These are phyloP conservation scores for Lasioglossum figueresi DNA, from an alignment of 2,888 invertebrate species.

Conservation along the genomic window DNA sequence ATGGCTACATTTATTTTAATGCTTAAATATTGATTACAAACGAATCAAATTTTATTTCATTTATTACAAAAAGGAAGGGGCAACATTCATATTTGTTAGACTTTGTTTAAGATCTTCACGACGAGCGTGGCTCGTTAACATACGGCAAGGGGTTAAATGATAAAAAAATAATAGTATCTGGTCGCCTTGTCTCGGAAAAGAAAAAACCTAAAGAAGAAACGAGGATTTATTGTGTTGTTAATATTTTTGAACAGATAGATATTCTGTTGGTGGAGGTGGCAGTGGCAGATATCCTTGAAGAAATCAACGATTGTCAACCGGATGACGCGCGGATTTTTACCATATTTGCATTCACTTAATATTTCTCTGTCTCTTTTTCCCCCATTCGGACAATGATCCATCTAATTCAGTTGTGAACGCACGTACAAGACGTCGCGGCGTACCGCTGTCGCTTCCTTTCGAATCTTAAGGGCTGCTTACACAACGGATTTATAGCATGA, in stretches of 20 bases:
- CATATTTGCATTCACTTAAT: conserved; percentile 64
- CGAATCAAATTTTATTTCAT: too few species aligned
- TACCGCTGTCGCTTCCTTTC: conserved; percentile 61
- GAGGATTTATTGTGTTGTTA: neutral
- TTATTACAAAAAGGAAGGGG: too few species aligned
- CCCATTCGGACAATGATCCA: conserved; percentile 64
- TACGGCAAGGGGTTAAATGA: too few species aligned
- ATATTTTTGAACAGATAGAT: neutral
- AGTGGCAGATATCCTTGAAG: conserved; percentile 18
- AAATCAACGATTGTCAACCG: conserved; percentile 57
- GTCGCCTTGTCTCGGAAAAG: too few species aligned
- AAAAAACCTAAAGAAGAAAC: neutral
- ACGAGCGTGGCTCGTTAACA: too few species aligned
- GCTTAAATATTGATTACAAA: too few species aligned
- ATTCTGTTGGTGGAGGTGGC: neutral
- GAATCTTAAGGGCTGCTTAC: conserved; percentile 53
- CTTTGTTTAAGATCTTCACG: too few species aligned
- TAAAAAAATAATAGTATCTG: too few species aligned
- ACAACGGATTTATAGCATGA: conserved; percentile 34
- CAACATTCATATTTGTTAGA: too few species aligned
- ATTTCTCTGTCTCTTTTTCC: conserved; percentile 52
- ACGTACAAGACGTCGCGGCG: conserved; percentile 58
- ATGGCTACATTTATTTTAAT: too few species aligned
- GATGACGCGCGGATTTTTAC: conserved; percentile 65
- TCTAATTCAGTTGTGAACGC: conserved; percentile 69